Conservation (phyloP, 2,888 invertebrate genomes). For the Cephus sareptanus region DNA sequence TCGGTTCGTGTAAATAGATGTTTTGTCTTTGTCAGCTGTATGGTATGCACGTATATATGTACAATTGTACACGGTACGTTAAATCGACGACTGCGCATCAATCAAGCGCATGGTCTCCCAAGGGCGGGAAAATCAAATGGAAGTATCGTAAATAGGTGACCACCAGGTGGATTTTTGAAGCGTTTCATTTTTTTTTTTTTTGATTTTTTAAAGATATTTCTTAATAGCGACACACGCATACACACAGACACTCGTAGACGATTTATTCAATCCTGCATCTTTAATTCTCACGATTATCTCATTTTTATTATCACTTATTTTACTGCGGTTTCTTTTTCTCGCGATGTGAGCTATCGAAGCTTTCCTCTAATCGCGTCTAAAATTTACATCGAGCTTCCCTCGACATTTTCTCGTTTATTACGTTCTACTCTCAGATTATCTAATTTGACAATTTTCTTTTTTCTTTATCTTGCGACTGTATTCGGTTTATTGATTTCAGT, state of each 20-base stretch:
- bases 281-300: not conserved
- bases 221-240: not conserved
- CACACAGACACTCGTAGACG: not conserved
- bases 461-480: no score
- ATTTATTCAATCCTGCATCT: not conserved
- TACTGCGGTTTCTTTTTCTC: not conserved
- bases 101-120: not conserved
- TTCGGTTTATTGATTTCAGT: no score
- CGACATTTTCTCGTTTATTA: not conserved
- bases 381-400: not conserved
- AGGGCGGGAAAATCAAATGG: not conserved
- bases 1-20: not conserved
- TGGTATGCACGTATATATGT: not conserved
- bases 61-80: not conserved
- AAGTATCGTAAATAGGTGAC: not conserved
- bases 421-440: not conserved
- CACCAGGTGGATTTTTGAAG: not conserved
- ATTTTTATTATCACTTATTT: not conserved
- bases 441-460: not conserved
- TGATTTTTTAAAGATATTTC: not conserved
- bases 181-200: not conserved
- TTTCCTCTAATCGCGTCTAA: not conserved
- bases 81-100: not conserved
- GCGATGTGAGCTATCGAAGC: not conserved
- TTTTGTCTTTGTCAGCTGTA: not conserved